Base-by-base conservation (phyloP, 2,113 vertebrate species). In the Hyperoodon ampullatus region DNA sequence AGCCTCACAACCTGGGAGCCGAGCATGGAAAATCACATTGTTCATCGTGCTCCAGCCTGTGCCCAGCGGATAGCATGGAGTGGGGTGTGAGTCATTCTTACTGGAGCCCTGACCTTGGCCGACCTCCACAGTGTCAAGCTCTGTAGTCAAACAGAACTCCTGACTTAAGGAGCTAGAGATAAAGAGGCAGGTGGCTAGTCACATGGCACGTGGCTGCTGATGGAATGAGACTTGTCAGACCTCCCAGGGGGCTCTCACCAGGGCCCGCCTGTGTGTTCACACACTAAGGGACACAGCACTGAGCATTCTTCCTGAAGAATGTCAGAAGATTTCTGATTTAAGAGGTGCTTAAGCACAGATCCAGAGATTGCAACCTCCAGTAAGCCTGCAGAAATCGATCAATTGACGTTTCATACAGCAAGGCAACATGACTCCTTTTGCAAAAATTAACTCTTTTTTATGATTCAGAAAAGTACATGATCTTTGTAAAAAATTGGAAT, bases 51-150 rank as follows among this genome's bases (percentile, higher is more conserved):
- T 92, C 35, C 68, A 87, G 86, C 24, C 66, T 70, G 18, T 90
- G 94, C 81, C 44, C 71, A 72, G 60, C 7, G 2, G 44, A 96
- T 53, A 96, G 58, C 83, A 10, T 6, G 4, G 81, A 87, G 71
- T 55, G 44, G 78, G 14, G 53, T 33, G 15, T 96, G 95, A 98
- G 92, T 98, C 97, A 97, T 61, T 94, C 50, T 61, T 60, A 28
- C 70, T 21, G 21, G n/a, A 65, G 94, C 33, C 21, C 77, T 82
- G 75, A 96, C 96, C 95, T 97, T 97, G 95, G 77, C 94, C 92
- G 90, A 97, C 96, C 88, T 95, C 93, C 84, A 26, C 2, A 13
- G n/a, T 66, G 65, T 70, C 65, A 70, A 96, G 87, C 58, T 75
- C 80, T 94, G 61, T 8, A 94, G 95, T 90, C 92, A 68, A 93